Base-by-base conservation (phyloP, 2,113 vertebrate genomes). In the Phoenicopterus ruber region DNA sequence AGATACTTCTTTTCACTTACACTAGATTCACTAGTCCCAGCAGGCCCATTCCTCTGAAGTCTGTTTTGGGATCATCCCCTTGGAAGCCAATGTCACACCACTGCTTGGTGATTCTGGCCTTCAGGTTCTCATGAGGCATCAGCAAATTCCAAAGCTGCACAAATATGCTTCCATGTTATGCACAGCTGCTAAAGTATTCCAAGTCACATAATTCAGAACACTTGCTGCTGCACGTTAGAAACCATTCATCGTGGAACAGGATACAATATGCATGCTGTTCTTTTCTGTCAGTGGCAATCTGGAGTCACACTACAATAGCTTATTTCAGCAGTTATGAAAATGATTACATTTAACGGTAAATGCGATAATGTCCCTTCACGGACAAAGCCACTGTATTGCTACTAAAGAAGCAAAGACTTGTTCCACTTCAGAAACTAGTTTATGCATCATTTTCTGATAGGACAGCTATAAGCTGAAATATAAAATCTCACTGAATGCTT, bases 41-140 rank as follows among this genome's bases (percentile, higher is more conserved):
- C 93, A 99, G 97, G 84, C 99, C 99, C 99, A 99, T 99, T 97
- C 99, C 99, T 98, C 99, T 98, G 97, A 99, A 99, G 98, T 99
- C 99, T 22, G 99, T 99, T 98, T 99, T 99, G 40, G 99, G 99
- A 91, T 99, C 99, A 34, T 99, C 99, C 7, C 99, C 99, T 98
- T 99, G 99, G 97, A 99, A 99, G 92, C 99, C 99, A 62, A 99
- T 99, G 98, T 99, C 98, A 78, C 99, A 99, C 99, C 99, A 99
- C 96, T 99, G 99, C 97, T 99, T 99, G 76, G 98, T 99, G 94
- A 99, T 98, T 95, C 99, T 99, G 50, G 98, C 99, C 85, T 98
- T 99, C 97, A 99, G 96, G 52, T 98, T 98, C 88, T 98, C 97
- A 0, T 98, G 95, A 38, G 99, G 99, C 99, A 99, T 99, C 95